phyloP scores from a whole-genome alignment of 2,113 vertebrate species.

The Microcebus tavaratra region DNA sequence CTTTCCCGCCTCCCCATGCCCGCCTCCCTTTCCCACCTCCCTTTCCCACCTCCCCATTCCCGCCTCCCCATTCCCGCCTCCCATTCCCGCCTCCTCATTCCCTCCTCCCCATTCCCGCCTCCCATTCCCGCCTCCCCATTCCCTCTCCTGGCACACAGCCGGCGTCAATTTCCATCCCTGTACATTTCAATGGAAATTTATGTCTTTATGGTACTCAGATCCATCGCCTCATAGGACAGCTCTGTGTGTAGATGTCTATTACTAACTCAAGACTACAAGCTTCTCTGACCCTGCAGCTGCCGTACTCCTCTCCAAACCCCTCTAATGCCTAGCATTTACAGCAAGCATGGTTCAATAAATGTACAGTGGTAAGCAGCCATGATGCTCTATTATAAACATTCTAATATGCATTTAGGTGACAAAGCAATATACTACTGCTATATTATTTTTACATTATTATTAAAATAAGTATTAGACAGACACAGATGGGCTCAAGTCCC shows the following conservation, averaged over 20 bases:
- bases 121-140: not conserved
- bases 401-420: not conserved
- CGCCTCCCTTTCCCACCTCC: too few species aligned
- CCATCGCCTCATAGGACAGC: not conserved
- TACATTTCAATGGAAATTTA: not conserved
- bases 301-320: not conserved
- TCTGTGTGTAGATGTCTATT: not conserved
- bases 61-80: too few species aligned
- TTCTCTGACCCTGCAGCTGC: not conserved
- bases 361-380: not conserved
- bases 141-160: not conserved
- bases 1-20: too few species aligned
- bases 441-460: slow-evolving; percentile 6
- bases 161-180: not conserved
- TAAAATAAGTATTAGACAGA: slow-evolving; percentile 43
- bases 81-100: too few species aligned
- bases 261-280: not conserved
- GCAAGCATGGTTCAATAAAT: not conserved
- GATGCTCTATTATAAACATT: not conserved
- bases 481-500: not conserved
- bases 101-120: too few species aligned
- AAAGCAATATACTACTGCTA: not conserved
- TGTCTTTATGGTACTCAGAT: not conserved
- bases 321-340: not conserved
- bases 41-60: too few species aligned